These are phyloP conservation scores for Colletes latitarsis DNA, from an alignment of 1,140 invertebrate genomes.

Conservation along the genomic window DNA sequence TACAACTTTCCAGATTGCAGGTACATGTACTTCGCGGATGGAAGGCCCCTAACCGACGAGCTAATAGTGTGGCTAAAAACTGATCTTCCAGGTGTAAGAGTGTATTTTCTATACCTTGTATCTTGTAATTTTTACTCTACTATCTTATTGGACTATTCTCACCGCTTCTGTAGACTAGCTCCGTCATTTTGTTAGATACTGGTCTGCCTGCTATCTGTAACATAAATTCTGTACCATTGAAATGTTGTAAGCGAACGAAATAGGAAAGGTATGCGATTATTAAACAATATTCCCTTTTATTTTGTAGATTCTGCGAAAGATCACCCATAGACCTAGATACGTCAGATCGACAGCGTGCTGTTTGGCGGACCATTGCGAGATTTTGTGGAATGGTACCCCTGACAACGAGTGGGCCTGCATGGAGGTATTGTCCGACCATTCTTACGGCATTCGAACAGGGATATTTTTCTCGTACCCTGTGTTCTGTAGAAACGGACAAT, in stretches of 20 bases:
- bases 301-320: constrained; percentile 16
- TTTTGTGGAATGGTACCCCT: constrained; percentile 46
- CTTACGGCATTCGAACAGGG: constrained; percentile 36
- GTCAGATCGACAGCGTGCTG: constrained; percentile 39
- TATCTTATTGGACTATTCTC: no score
- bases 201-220: no score
- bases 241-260: no score
- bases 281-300: background rate
- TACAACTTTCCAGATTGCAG: constrained; percentile 41
- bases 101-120: background rate
- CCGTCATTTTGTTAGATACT: no score
- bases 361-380: constrained; percentile 53
- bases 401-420: constrained; percentile 57
- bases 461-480: constrained; percentile 59
- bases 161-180: no score
- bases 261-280: no score
- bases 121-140: background rate
- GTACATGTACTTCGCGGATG: constrained; percentile 28
- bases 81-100: constrained; percentile 34
- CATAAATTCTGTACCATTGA: no score
- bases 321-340: constrained; percentile 6
- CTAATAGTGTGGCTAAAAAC: constrained; percentile 45
- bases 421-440: constrained; percentile 54
- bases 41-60: background rate
- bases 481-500: constrained; percentile 37